Evolutionary conservation across 2,888 invertebrate genomes (phyloP).

Genomic region (Harmothoe impar): DNA sequence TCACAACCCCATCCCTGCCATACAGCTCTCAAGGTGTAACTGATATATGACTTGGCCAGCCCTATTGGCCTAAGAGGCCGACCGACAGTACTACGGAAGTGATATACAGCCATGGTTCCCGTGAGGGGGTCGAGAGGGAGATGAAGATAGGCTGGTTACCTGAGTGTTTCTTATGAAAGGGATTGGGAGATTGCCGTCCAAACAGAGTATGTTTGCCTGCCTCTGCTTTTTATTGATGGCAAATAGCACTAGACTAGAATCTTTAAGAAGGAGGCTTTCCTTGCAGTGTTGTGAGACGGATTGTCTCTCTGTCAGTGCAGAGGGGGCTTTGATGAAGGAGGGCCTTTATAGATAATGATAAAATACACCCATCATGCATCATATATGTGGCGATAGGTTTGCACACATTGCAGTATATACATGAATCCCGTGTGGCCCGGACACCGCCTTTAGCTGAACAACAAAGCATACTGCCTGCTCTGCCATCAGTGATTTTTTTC

Average conservation of each 20-base stretch:
- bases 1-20: background rate
- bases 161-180: constrained; percentile 36
- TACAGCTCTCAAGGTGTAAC: constrained; percentile 38
- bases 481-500: too few relatives aligned
- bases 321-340: background rate
- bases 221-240: constrained; percentile 33
- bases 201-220: background rate
- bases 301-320: background rate
- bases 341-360: constrained; percentile 3
- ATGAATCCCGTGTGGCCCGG: background rate
- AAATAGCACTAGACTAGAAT: background rate
- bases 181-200: background rate
- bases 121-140: background rate
- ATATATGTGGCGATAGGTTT: background rate
- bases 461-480: background rate
- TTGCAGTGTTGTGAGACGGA: background rate
- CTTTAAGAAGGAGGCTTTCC: constrained; percentile 34
- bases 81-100: background rate
- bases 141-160: background rate
- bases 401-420: background rate
- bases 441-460: background rate
- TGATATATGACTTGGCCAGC: constrained; percentile 10
- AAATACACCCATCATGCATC: background rate
- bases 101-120: background rate
- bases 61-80: background rate